Evolutionary conservation across 2,113 vertebrate species (phyloP).

Genomic region (Dicerorhinus sumatrensis): DNA sequence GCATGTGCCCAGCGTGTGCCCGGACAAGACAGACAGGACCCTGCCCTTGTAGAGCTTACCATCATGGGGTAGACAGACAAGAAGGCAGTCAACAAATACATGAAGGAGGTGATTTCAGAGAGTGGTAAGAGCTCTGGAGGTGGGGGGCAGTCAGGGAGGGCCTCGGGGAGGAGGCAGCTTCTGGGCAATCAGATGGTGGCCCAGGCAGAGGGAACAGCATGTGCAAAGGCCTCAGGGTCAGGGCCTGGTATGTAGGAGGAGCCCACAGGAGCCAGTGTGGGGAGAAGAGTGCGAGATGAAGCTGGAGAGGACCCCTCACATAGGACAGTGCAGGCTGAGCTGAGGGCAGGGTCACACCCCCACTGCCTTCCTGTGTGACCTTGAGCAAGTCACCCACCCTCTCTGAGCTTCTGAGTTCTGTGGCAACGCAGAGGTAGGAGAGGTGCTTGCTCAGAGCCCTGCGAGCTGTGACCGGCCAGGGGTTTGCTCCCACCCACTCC

Average conservation of each 20-base stretch:
- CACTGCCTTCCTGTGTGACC: background rate
- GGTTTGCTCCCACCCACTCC: background rate
- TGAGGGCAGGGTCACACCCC: background rate
- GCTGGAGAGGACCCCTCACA: no score
- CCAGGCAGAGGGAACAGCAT: background rate
- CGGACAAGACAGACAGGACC: background rate
- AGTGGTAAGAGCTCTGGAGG: background rate
- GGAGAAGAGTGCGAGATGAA: background rate
- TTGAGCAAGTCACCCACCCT: background rate
- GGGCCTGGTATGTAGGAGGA: background rate
- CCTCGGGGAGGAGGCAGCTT: background rate
- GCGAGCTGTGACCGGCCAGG: background rate
- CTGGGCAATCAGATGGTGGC: background rate
- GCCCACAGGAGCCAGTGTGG: background rate
- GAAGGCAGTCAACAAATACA: background rate
- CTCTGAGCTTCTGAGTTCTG: background rate
- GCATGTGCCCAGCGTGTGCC: background rate
- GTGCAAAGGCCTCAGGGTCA: background rate
- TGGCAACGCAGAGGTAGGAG: background rate
- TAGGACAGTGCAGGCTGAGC: background rate
- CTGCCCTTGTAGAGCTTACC: background rate
- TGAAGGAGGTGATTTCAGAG: background rate
- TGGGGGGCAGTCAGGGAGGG: background rate
- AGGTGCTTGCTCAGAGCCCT: background rate
- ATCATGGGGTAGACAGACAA: background rate